Conservation (phyloP, 2,888 invertebrate genomes). For the Xestia ashworthii region DNA sequence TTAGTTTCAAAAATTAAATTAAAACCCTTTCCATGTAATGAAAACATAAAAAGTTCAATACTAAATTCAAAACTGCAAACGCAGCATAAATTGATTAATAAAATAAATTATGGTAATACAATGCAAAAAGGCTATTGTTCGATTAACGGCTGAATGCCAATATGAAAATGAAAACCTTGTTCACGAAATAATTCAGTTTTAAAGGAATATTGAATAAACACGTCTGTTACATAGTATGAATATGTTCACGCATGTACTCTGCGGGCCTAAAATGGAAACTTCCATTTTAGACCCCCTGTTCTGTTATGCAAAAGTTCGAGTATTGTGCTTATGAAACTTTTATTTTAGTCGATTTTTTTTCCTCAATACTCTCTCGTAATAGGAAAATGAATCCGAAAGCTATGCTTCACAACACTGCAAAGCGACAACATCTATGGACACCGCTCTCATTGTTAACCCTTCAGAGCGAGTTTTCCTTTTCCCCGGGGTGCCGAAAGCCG, state of each 20-base stretch:
- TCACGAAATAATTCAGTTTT: conserved; percentile 12
- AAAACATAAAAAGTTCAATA: conserved; percentile 9
- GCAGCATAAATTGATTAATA: conserved; percentile 52
- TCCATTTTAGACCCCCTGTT: background rate
- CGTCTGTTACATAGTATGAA: too few species aligned
- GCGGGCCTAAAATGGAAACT: too few species aligned
- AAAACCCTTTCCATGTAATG: background rate
- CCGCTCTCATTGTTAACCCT: conserved; percentile 86
- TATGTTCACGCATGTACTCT: background rate
- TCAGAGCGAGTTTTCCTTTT: conserved; percentile 80
- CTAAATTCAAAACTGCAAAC: conserved; percentile 20
- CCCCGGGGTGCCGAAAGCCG: conserved; percentile 85
- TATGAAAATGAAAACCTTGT: conserved; percentile 36
- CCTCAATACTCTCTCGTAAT: conserved; percentile 45
- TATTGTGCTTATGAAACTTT: conserved; percentile 33
- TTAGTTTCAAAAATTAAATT: background rate
- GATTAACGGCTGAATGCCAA: conserved; percentile 31
- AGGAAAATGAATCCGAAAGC: conserved; percentile 60
- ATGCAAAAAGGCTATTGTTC: conserved; percentile 50
- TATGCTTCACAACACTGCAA: conserved; percentile 52
- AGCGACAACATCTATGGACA: conserved; percentile 78
- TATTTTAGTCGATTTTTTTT: conserved; percentile 41
- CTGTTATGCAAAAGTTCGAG: conserved; percentile 3
- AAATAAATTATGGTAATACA: conserved; percentile 58
- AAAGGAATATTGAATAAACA: background rate